These are phyloP conservation scores for Coenobita brevimanus DNA, from an alignment of 1,140 invertebrate species.

Conservation along the genomic window DNA sequence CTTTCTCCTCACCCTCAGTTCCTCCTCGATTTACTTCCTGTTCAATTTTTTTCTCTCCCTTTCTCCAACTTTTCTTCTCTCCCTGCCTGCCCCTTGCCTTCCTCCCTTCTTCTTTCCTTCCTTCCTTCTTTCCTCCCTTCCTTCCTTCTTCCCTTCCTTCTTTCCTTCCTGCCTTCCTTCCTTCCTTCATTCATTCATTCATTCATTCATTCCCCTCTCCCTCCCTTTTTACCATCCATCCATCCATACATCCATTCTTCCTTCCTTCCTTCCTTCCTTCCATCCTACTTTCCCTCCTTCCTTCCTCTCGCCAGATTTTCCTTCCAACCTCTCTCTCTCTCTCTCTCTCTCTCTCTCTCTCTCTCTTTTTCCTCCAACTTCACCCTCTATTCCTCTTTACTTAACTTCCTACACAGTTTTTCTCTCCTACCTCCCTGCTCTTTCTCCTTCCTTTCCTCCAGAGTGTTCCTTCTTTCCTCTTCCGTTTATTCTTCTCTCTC, in stretches of 20 bases:
- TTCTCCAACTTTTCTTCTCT: background rate
- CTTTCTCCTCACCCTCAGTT: background rate
- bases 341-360: conserved; percentile 46
- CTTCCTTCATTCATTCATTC: background rate
- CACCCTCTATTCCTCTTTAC: no score
- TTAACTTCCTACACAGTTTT: no score
- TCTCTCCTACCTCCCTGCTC: no score
- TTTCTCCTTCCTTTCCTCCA: background rate
- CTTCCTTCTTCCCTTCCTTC: background rate
- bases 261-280: background rate
- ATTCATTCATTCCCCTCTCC: background rate
- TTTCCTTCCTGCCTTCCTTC: background rate
- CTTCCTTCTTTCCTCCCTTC: background rate
- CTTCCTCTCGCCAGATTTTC: background rate
- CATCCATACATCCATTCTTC: background rate
- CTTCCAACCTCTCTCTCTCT: conserved; percentile 20
- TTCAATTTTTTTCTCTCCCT: background rate
- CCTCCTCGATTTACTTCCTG: background rate
- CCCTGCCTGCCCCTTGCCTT: background rate
- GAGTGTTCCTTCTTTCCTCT: background rate
- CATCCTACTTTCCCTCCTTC: background rate
- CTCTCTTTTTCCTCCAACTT: conserved; percentile 35
- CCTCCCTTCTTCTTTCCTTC: background rate
- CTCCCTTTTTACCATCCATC: conserved; percentile 17
- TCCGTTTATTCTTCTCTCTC: background rate